Evolutionary conservation across 2,113 vertebrate genomes (phyloP), one percentile per base, ranked within the genome.

Genomic region (Nothocercus julius): DNA sequence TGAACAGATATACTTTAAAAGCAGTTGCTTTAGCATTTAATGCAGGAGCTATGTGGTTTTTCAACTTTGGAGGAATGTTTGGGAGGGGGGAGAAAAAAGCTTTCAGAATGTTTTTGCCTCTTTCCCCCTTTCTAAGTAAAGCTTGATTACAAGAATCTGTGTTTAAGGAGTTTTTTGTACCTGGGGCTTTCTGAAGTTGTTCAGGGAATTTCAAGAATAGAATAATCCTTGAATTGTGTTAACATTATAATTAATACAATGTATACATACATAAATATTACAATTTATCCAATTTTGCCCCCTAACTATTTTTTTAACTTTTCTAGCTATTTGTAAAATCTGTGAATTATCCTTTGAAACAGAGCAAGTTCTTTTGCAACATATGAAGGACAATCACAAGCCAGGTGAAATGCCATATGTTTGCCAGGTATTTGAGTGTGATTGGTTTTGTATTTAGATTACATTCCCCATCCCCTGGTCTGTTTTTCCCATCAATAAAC

Each of bases 321-420:
- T 95, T 97, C 79, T 93, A 99, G 99, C 99, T 0, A 99, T 99
- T 89, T 99, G 99, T 97, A 99, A 99, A 97, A 99, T 99, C 91
- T 99, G 99, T 96, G 99, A 99, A 95, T 98, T 99, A 94, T 99
- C 99, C 27, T 99, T 99, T 98, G 99, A 99, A 93, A 98, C 99
- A 7, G 99, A 99, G 91, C 99, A 99, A 97, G 98, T 99, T 96
- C 98, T 99, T 88, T 96, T 99, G 95, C 99, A 99, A 91, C 99
- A 99, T 93, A 99, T 99, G 99, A 99, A 99, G 97, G 98, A 99
- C 96, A 99, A 99, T 98, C 99, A 99, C 97, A 99, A 99, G 97
- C 99, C 99, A 9, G 99, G 99, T 95, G 99, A 99, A 98, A 99
- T 99, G 99, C 99, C 99, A 7, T 99, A 99, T 77, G 98, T 99